Base-by-base conservation (phyloP, 2,888 invertebrate species). In the Lycaena phlaeas region DNA sequence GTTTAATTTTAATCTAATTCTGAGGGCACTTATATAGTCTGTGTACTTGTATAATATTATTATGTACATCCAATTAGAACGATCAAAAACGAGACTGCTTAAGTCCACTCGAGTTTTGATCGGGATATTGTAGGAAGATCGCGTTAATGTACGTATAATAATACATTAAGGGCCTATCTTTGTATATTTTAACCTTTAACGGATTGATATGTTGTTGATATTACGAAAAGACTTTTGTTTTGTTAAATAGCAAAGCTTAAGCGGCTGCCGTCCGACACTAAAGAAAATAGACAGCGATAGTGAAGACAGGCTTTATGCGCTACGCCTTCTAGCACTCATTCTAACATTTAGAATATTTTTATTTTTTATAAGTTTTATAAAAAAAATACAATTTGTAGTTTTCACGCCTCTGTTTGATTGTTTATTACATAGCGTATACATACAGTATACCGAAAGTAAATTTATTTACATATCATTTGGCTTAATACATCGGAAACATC, bases 211-310 rank as follows among this genome's bases (percentile, higher is more conserved):
- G 56, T 64, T 76, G 71, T 71, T 71, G 65, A 64, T 63, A 63
- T 64, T 72, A 65, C 59, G 56, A 61, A 64, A 66, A 63, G 65
- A 68, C 57, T 65, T 62, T 68, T 73, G 67, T 72, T 71, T 67
- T 68, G 66, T 69, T 68, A 68, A 65, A 66, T 64, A 71, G 67
- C 68, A 61, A 53, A 57, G 59, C 56, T 57, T 50, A 52, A 58
- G 59, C 63, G 63, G 61, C 58, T 58, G 61, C 61, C 57, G 54
- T 61, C 67, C 59, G 64, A 64, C 68, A 62, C 66, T 63, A 68
- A 65, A 66, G 68, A 74, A 72, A 77, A 77, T 74, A 78, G 71
- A 78, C 73, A 63, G 56, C 59, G 50, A 51, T 55, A 52, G 59
- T 60, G 61, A 55, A 51, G 64, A 57, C 56, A 44, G 45, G 45